Conservation (phyloP, 2,888 invertebrate species). For the Caenorhabditis afra region DNA sequence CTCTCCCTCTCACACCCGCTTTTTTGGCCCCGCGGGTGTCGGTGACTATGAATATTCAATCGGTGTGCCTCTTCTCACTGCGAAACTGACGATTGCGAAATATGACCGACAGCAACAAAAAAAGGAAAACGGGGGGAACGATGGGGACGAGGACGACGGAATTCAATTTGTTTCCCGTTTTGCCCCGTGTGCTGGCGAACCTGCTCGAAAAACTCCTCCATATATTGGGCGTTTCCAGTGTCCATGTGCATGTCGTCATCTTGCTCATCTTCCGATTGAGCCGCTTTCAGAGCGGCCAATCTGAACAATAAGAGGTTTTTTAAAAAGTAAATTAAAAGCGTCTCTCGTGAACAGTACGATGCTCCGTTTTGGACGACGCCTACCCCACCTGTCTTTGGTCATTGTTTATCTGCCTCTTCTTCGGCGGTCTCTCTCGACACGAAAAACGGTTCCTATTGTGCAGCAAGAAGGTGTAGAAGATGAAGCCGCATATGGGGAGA, state of each 20-base stretch:
- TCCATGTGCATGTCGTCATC: constrained; percentile 79
- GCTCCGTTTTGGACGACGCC: background rate
- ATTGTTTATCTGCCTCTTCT: constrained; percentile 20
- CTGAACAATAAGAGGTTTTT: constrained; percentile 32
- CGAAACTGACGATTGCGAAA: background rate
- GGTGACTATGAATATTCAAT: constrained; percentile 16
- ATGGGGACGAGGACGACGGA: no score
- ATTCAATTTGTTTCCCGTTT: no score
- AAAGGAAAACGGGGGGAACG: no score
- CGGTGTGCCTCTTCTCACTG: background rate
- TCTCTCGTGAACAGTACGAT: no score
- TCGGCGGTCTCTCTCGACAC: constrained; percentile 4
- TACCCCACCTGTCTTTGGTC: constrained; percentile 56
- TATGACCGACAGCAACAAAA: no score
- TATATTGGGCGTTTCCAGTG: constrained; percentile 84
- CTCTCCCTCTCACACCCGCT: constrained; percentile 22
- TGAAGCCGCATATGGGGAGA: background rate
- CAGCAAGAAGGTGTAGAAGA: background rate
- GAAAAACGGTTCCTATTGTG: constrained; percentile 9
- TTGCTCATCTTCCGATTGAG: constrained; percentile 73
- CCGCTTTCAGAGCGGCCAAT: constrained; percentile 64
- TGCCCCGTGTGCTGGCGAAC: no score
- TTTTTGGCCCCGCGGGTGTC: background rate
- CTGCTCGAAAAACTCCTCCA: constrained; percentile 99
- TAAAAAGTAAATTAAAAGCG: no score